Percentiles rank a stretch among this genome's conserved stretches.
phyloP scores from a whole-genome alignment of 2,797 vertebrate genomes.

The Holocentrus rufus region DNA sequence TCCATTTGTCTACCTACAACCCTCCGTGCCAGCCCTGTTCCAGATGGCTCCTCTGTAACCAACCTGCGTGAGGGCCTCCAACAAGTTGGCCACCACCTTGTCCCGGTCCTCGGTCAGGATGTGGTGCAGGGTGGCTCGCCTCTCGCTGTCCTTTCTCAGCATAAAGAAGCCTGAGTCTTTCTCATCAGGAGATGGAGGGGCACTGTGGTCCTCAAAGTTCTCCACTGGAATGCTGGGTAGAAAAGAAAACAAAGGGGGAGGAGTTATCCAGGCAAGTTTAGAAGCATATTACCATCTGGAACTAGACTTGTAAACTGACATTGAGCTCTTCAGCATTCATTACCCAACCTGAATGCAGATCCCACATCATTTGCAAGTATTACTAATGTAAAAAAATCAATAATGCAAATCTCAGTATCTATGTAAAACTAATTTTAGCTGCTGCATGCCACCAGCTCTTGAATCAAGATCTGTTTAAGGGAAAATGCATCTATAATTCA shows the following conservation, averaged over 20 bases:
- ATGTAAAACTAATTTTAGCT: too few relatives aligned
- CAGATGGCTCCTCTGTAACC: not conserved
- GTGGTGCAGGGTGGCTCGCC: constrained; percentile 93
- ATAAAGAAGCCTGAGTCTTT: constrained; percentile 97
- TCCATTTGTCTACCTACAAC: not conserved
- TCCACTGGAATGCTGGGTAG: constrained; percentile 94
- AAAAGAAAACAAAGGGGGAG: not conserved
- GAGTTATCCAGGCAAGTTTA: too few relatives aligned
- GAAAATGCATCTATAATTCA: too few relatives aligned
- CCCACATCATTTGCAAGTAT: too few relatives aligned
- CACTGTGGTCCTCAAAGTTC: constrained; percentile 98
- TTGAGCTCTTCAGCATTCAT: too few relatives aligned
- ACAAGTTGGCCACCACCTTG: constrained; percentile 92
- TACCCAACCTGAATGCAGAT: too few relatives aligned
- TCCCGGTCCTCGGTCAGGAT: constrained; percentile 95
- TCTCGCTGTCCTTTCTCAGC: constrained; percentile 96
- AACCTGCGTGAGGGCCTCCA: constrained; percentile 93
- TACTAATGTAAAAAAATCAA: too few relatives aligned
- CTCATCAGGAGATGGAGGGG: constrained; percentile 97
- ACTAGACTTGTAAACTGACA: too few relatives aligned
- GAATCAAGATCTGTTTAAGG: too few relatives aligned
- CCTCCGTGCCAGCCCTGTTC: not conserved
- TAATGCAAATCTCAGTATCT: too few relatives aligned
- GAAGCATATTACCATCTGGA: too few relatives aligned
- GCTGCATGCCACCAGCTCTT: too few relatives aligned